Percentiles rank a stretch among this genome's conserved stretches.
These are phyloP conservation scores for Prunella himalayana DNA, from an alignment of 2,113 vertebrate genomes.

Conservation along the genomic window DNA sequence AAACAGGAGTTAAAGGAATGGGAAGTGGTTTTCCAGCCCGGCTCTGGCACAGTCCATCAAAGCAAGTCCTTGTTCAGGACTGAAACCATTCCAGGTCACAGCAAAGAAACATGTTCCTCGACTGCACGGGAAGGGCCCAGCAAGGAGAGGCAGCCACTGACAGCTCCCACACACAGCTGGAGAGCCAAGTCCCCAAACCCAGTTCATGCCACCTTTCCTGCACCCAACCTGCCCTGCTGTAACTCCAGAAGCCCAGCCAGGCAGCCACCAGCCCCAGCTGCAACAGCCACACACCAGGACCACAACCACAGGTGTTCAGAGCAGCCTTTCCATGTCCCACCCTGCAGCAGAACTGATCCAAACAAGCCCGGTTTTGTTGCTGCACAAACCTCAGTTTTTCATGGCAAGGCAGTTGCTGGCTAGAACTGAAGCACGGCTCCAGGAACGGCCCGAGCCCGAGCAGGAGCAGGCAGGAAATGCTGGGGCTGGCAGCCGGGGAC, in stretches of 20 bases:
- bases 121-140: not conserved
- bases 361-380: not conserved
- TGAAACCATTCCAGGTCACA: not conserved
- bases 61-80: not conserved
- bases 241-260: not conserved
- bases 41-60: not conserved
- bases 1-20: not conserved
- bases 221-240: not conserved
- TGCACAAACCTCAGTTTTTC: not conserved
- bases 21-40: not conserved
- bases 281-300: not conserved
- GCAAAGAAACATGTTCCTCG: not conserved
- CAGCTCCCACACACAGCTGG: not conserved
- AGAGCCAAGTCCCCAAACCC: not conserved
- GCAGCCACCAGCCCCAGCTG: not conserved
- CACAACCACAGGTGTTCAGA: not conserved
- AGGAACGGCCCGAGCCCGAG: not conserved
- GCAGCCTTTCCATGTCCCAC: not conserved
- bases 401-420: not conserved
- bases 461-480: accelerated
- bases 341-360: not conserved
- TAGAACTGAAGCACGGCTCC: accelerated
- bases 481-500: not conserved
- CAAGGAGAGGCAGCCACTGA: not conserved
- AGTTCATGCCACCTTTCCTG: not conserved